Evolutionary conservation across 2,797 vertebrate genomes (phyloP).

Genomic region (Sternotherus odoratus): DNA sequence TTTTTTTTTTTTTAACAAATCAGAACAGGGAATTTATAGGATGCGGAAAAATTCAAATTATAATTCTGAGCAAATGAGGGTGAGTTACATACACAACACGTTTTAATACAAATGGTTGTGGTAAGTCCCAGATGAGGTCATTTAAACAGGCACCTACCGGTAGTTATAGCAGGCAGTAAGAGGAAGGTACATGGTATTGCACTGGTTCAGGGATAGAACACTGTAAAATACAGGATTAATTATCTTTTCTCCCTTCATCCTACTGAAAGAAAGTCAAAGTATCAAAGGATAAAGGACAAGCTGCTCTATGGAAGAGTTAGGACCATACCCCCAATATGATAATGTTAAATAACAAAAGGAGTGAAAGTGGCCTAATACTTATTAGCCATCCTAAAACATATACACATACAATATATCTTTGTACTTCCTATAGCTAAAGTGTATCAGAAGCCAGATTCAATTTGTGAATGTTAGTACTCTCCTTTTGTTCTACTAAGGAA

Average conservation of each 20-base stretch:
- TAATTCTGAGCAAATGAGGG: background rate
- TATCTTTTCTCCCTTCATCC: background rate
- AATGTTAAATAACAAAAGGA: background rate
- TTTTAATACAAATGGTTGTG: background rate
- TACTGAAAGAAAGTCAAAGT: background rate
- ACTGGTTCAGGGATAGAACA: too few relatives aligned
- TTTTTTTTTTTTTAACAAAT: background rate
- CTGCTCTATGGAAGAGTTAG: too few relatives aligned
- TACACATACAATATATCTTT: background rate
- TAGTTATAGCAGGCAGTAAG: background rate
- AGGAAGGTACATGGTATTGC: too few relatives aligned
- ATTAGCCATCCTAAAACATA: background rate
- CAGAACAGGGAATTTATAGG: background rate
- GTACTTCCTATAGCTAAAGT: rapidly evolving
- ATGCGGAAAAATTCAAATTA: background rate
- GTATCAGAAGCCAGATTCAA: background rate
- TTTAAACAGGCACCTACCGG: background rate
- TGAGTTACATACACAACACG: background rate
- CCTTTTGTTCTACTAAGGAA: background rate
- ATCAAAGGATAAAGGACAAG: background rate
- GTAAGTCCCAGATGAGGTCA: background rate
- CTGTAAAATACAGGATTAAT: background rate
- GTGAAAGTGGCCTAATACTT: background rate
- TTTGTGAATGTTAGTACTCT: background rate
- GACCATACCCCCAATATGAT: background rate